Evolutionary conservation across 2,888 invertebrate genomes (phyloP), one percentile per base, ranked within the genome.

Genomic region (Drosophila koepferae): DNA sequence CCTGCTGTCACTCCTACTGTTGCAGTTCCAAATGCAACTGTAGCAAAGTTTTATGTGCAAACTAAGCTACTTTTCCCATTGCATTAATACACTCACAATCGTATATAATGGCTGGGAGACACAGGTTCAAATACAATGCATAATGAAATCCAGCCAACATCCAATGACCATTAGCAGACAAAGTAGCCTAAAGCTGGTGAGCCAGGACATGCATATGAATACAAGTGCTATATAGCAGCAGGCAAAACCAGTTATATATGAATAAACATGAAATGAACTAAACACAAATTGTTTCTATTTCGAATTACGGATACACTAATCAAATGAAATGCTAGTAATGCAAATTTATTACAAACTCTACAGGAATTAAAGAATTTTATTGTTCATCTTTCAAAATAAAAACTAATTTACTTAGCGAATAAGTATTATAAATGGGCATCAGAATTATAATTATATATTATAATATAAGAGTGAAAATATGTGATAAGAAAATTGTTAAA

Each of bases 141-240:
- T 84, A 84, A 87, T 84, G 85, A 70, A 84, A 81, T 83, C 72
- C 74, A 70, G 67, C 48, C 67, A 79, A 84, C 81, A 85, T 66
- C 82, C 88, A 80, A 82, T 85, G 80, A 82, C 85, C 85, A 89
- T 85, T 89, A 85, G 90, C 72, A 73, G 74, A 68, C 74, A 76
- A 75, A 77, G 67, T 82, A 63, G 89, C 85, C 90, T 54, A 77
- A 75, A 72, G 85, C 85, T 46, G 44, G 62, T 44, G 53, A 58
- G 28, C 55, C 59, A 64, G 72, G 49, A 74, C 77, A 74, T 69
- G 65, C 58, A 70, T 62, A 46, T 60, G 61, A 62, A 65, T 74
- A 58, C 59, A 78, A 69, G 67, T 69, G 40, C 41, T 58, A 62
- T 43, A 64, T 43, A 64, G 69, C 72, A 76, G 63, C 68, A 73